Base-by-base conservation (phyloP, 2,888 invertebrate species). In the Rhynchonema sp. region DNA sequence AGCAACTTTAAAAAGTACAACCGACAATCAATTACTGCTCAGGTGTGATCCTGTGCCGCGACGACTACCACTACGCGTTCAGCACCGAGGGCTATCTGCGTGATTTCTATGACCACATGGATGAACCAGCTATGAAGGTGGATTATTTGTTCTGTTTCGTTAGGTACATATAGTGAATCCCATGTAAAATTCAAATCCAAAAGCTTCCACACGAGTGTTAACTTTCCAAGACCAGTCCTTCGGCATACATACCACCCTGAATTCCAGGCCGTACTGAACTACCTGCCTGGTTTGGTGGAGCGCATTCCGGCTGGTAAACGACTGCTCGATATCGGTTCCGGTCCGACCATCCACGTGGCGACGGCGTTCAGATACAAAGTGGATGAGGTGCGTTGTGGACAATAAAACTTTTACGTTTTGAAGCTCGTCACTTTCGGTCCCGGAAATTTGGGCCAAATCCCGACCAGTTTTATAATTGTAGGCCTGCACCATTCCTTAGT, bases 51-150 rank as follows among this genome's bases (percentile, higher is more conserved):
- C 55, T 28, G 6, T 6, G 26, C 23, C 25, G 28, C 26, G 27
- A 27, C 55, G 9, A 28, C 26, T 29, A 26, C 17, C 28, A 29
- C 29, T 28, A 27, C 26, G 55, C 27, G 17, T 60, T 60, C 57
- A 28, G 30, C 23, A 29, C 57, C 17, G 23, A 30, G 20, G 46
- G 57, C 2, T 60, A 60, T 28, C 53, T 60, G 29, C 57, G 53
- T 2, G 60, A 58, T n/a, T 60, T 60, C 38, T 60, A 58, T 46
- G 30, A 29, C 30, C 30, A 60, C 46, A 28, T 29, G 28, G 57
- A 60, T 25, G 60, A 60, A 25, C 60, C 60, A n/a, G 57, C 57
- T 3, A 60, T 60, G 60, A 49, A 60, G 27, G 38, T 59, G 52
- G 6, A 13, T 17, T 55, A 22, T 58, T 58, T 17, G 27, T 28